These are phyloP conservation scores for Ditylenchus dipsaci DNA, from an alignment of 1,140 invertebrate genomes.

Conservation along the genomic window DNA sequence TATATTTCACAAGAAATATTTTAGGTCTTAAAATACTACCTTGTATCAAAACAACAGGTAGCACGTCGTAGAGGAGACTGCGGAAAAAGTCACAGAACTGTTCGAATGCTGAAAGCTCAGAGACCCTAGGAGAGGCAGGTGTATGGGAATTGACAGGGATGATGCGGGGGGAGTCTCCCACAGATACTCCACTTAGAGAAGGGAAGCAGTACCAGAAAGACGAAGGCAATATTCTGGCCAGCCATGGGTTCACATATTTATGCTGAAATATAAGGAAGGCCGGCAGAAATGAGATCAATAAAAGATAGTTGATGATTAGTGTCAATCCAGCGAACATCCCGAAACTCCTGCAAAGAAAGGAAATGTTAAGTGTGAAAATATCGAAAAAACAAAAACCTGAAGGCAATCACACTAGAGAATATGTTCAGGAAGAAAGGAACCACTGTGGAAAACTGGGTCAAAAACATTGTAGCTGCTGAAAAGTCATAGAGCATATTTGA, in stretches of 20 bases:
- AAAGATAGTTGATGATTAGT: conserved; percentile 51
- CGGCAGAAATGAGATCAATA: conserved; percentile 54
- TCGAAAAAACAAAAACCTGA: conserved; percentile 41
- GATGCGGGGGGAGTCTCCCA: neutral
- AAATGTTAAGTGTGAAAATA: no score
- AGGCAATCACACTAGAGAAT: conserved; percentile 53
- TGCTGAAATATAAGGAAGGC: conserved; percentile 49
- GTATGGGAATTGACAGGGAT: no score
- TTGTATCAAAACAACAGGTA: conserved; percentile 43
- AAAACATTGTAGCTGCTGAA: conserved; percentile 50
- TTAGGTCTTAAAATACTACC: neutral
- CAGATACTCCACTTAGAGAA: neutral
- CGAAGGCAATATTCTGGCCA: conserved; percentile 13
- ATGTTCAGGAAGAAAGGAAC: conserved; percentile 56
- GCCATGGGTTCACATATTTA: conserved; percentile 13
- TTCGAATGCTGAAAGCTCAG: neutral
- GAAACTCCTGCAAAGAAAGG: conserved; percentile 47
- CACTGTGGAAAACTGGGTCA: conserved; percentile 54
- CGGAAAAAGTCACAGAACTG: conserved; percentile 3
- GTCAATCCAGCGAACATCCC: conserved; percentile 56
- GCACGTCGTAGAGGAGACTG: conserved; percentile 31
- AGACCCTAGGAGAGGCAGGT: neutral
- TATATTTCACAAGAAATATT: neutral
- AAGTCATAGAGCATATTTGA: neutral
- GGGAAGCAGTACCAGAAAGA: conserved; percentile 24